A percentile compares a stretch with the other conserved stretches of the same genome.
Evolutionary conservation across 2,797 vertebrate species (phyloP).

Genomic region (Mormyrus proboscirostris): DNA sequence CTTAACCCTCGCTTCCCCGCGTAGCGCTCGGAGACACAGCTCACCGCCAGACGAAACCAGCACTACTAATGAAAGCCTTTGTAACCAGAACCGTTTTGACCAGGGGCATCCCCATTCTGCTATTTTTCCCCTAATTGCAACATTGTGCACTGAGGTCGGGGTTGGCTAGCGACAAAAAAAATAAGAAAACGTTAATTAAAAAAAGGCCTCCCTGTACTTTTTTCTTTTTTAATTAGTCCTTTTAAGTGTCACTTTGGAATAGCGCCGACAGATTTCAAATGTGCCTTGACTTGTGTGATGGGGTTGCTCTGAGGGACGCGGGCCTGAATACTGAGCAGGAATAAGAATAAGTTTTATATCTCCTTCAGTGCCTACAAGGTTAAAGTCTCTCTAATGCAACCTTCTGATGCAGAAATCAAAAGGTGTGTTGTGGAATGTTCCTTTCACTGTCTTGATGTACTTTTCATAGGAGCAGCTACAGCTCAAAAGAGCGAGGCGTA

Average conservation of each 20-base stretch:
- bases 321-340: slow-evolving; percentile 20
- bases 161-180: slow-evolving; percentile 5
- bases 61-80: background rate
- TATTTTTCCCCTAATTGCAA: slow-evolving; percentile 10
- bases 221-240: slow-evolving; percentile 23
- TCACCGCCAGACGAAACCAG: background rate
- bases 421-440: background rate
- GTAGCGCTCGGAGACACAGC: background rate
- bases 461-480: background rate
- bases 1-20: background rate
- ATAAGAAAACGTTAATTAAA: slow-evolving; percentile 21
- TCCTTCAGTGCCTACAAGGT: slow-evolving; percentile 24
- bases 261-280: slow-evolving; percentile 16
- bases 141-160: background rate
- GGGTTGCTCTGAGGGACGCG: background rate
- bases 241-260: slow-evolving; percentile 26
- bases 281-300: slow-evolving; percentile 5
- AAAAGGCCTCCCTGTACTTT: slow-evolving; percentile 13
- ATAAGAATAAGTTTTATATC: slow-evolving; percentile 13
- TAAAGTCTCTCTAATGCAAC: slow-evolving; percentile 12
- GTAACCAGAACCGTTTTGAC: background rate
- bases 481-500: background rate
- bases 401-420: background rate
- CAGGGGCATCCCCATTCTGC: background rate
- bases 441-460: background rate